phyloP scores from a whole-genome alignment of 2,888 invertebrate species.

The Cheilosia scutellata region DNA sequence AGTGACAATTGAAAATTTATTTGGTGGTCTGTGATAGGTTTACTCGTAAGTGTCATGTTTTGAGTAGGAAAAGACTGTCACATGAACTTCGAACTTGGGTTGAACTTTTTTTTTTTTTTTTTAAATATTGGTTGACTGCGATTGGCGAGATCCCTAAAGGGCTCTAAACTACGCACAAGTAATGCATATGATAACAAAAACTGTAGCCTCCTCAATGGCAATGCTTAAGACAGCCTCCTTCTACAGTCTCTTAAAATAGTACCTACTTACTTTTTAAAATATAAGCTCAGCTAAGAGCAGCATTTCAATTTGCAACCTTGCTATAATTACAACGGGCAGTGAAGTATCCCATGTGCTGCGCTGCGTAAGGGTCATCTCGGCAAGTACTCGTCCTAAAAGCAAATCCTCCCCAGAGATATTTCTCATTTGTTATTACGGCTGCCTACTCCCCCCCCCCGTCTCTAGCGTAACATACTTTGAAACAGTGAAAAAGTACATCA shows the following conservation, averaged over 20 bases:
- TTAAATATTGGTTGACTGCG: too few species aligned
- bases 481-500: conserved; percentile 35
- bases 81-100: too few species aligned
- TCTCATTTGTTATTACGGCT: neutral
- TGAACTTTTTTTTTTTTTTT: too few species aligned
- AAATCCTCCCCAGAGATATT: conserved; percentile 26
- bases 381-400: conserved; percentile 48
- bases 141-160: too few species aligned
- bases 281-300: conserved; percentile 5
- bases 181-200: too few species aligned
- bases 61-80: too few species aligned
- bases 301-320: conserved; percentile 41
- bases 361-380: conserved; percentile 60
- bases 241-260: neutral
- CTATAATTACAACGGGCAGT: conserved; percentile 23
- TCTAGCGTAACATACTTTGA: conserved; percentile 6
- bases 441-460: neutral
- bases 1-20: too few species aligned
- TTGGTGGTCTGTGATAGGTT: too few species aligned
- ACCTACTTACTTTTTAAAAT: neutral
- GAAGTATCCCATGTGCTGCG: conserved; percentile 13
- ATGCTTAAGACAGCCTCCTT: too few species aligned
- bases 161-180: too few species aligned
- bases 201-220: too few species aligned
- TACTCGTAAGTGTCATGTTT: too few species aligned